Conservation (phyloP, 2,888 invertebrate species). For the Mayetiola destructor region DNA sequence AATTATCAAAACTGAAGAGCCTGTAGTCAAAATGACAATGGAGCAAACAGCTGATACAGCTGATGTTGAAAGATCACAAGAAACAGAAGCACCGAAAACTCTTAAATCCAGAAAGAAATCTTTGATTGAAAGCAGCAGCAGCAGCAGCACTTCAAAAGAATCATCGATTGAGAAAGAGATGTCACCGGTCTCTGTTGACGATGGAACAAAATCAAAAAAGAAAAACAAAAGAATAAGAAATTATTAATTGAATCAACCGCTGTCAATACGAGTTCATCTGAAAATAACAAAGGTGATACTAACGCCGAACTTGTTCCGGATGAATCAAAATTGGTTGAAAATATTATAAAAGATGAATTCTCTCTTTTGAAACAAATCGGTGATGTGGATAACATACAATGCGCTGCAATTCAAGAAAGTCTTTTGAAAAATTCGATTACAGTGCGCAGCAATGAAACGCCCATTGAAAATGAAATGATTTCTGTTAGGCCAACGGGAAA, state of each 20-base stretch:
- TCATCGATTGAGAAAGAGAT: background rate
- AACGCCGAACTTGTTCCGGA: background rate
- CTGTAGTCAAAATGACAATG: too few species aligned
- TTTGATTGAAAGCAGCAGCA: background rate
- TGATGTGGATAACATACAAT: background rate
- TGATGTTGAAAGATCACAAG: too few species aligned
- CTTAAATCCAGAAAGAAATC: background rate
- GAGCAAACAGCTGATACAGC: too few species aligned
- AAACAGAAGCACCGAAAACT: background rate
- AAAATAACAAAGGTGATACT: background rate
- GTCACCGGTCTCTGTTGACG: background rate
- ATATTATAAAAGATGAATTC: background rate
- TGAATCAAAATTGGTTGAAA: background rate
- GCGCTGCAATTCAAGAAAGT: constrained; percentile 15
- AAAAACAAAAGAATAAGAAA: background rate
- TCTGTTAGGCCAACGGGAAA: background rate
- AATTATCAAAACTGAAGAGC: too few species aligned
- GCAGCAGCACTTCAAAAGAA: background rate
- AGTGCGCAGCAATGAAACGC: background rate
- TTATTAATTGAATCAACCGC: background rate
- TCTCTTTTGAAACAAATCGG: background rate
- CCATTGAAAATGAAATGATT: background rate
- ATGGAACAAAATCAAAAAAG: constrained; percentile 2
- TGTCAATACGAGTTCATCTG: background rate
- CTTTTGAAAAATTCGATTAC: constrained; percentile 10